phyloP scores from a whole-genome alignment of 2,797 vertebrate genomes.

The Carduelis carduelis region DNA sequence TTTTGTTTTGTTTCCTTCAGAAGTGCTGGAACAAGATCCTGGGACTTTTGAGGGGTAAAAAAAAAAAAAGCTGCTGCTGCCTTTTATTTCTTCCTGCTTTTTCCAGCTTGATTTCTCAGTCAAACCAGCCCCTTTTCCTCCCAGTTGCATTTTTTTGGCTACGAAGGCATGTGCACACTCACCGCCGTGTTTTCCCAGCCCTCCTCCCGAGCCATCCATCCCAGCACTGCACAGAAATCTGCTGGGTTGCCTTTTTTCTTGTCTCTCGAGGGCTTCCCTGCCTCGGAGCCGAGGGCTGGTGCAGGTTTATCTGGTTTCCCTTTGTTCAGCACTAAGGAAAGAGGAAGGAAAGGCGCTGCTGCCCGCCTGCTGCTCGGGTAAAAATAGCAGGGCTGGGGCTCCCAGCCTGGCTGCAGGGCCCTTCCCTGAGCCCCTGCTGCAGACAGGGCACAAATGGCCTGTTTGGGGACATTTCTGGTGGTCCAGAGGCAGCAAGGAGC shows the following conservation, averaged over 20 bases:
- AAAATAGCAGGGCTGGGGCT: conserved; percentile 26
- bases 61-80: not conserved
- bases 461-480: not conserved
- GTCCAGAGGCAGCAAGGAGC: not conserved
- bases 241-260: not conserved
- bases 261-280: not conserved
- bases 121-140: not conserved
- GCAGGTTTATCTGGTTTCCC: conserved; percentile 4
- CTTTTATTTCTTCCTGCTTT: not conserved
- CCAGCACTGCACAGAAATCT: not conserved
- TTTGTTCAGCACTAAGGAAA: not conserved
- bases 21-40: not conserved
- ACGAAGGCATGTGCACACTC: not conserved
- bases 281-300: not conserved
- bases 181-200: not conserved
- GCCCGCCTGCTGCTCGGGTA: not conserved
- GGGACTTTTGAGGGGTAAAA: not conserved
- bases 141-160: not conserved
- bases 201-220: not conserved
- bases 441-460: not conserved
- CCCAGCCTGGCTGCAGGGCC: not conserved
- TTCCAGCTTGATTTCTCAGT: not conserved
- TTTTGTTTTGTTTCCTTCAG: not conserved
- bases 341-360: conserved; percentile 56
- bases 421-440: not conserved